Evolutionary conservation across 1,140 invertebrate species (phyloP).

Genomic region (Zaprionus ornatus): DNA sequence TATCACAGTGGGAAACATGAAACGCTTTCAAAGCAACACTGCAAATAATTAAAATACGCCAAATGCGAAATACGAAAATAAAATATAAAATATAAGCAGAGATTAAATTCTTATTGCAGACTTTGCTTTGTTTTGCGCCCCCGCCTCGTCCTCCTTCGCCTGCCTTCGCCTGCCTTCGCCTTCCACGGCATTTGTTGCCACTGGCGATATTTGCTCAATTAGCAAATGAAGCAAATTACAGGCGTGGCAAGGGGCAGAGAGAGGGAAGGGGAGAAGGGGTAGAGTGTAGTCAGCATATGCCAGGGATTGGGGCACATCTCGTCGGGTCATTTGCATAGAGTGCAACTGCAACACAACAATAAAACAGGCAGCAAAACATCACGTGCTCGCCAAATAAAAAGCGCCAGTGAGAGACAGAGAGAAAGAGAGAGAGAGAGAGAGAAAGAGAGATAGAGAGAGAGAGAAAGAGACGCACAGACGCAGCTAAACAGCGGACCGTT

Average conservation of each 20-base stretch:
- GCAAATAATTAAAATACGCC: slow-evolving; percentile 55
- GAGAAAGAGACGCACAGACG: too few species aligned
- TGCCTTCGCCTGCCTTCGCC: too few species aligned
- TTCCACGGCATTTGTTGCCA: too few species aligned
- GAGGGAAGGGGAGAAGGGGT: not conserved
- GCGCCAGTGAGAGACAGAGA: too few species aligned
- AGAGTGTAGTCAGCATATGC: not conserved
- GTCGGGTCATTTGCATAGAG: not conserved
- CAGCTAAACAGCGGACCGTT: not conserved
- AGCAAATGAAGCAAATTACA: slow-evolving; percentile 20
- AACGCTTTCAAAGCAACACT: slow-evolving; percentile 41
- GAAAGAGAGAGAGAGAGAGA: too few species aligned
- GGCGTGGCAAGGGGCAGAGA: not conserved
- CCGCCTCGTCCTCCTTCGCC: too few species aligned
- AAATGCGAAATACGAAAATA: slow-evolving; percentile 17
- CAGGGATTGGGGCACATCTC: not conserved
- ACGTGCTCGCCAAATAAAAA: not conserved
- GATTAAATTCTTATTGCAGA: not conserved
- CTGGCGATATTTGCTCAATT: slow-evolving; percentile 19
- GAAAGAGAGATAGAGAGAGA: too few species aligned
- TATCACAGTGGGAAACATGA: slow-evolving; percentile 48
- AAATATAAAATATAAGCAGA: slow-evolving; percentile 1
- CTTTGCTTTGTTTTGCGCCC: not conserved
- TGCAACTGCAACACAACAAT: not conserved
- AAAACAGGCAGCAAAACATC: slow-evolving; percentile 5